Conservation (phyloP, 2,888 invertebrate species). For the Nomada lathburiana region DNA sequence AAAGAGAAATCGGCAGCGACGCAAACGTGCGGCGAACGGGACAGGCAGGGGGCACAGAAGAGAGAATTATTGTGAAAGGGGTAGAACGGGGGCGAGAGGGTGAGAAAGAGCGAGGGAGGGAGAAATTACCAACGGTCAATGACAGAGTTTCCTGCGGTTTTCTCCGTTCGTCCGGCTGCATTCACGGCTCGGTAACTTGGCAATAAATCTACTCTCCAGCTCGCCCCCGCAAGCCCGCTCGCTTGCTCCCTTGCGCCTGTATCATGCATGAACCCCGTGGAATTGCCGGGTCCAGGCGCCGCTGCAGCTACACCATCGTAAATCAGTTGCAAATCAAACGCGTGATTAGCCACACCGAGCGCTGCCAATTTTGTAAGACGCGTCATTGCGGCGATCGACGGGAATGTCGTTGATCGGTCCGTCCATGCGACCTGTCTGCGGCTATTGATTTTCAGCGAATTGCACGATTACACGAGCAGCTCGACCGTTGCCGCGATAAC, state of each 20-base stretch:
- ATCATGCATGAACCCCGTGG: constrained; percentile 41
- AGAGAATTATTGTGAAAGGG: constrained; percentile 23
- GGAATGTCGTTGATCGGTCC: neutral
- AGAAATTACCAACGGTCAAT: constrained; percentile 75
- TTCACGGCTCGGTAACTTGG: constrained; percentile 73
- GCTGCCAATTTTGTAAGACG: constrained; percentile 36
- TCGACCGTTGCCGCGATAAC: too few relatives aligned
- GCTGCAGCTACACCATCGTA: constrained; percentile 67
- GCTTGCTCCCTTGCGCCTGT: constrained; percentile 46
- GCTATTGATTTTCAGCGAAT: neutral
- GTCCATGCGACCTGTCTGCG: neutral
- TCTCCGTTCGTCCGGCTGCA: constrained; percentile 74
- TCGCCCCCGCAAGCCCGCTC: constrained; percentile 52
- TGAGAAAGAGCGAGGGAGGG: constrained; percentile 35
- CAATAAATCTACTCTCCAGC: constrained; percentile 72
- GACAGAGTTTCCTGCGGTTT: constrained; percentile 76
- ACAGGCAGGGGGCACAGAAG: constrained; percentile 2
- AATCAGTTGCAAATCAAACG: constrained; percentile 77
- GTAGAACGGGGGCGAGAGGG: neutral
- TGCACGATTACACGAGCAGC: too few relatives aligned
- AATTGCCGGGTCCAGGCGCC: constrained; percentile 68
- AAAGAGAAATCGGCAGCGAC: constrained; percentile 18
- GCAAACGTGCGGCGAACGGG: neutral
- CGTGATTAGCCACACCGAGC: constrained; percentile 72
- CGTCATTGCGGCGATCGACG: constrained; percentile 32